Evolutionary conservation across 2,888 invertebrate genomes (phyloP), one percentile per base, ranked within the genome.

Genomic region (Acleris laterana): DNA sequence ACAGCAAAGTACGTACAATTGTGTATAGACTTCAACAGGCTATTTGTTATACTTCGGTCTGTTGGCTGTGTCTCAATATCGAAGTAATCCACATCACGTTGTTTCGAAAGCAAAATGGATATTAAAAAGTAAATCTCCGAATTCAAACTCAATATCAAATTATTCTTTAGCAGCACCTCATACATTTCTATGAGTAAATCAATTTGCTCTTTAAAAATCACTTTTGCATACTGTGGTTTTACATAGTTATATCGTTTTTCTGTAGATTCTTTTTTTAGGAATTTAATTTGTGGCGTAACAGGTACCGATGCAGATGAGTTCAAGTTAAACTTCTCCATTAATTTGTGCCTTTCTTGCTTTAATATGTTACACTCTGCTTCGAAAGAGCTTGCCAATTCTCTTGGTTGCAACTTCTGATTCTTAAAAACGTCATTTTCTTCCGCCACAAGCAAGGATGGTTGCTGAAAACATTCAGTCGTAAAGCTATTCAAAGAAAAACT

Each of bases 1-100:
- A 95, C 88, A 22, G 96, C 95, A 89, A 97, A 98, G 88, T 96
- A 97, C 3, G 96, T 94, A 74, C 96, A 95, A 79, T 97, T 96
- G 70, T 96, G 95, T 62, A 94, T 83, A 7, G 85, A 87, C 69
- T 89, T 89, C 13, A 68, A 62, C 49, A 63, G 44, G 49, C 61
- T 52, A 49, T 63, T 55, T 4, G 60, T 59, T 52, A 62, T 71
- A 3, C 76, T 80, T 5, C 77, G 77, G 1, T 60, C 63, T 13
- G 17, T 60, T 22, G 88, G 61, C 32, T 82, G 81, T 2, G 69
- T 70, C 67, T 88, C 85, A 0, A 75, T 75, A 0, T 69, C 67
- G 1, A 69, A n/a, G 76, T 79, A 87, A 62, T 90, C 90, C 2
- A 83, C 84, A 69, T 88, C 85, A 0, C 70, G 70, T 68, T 94